Evolutionary conservation across 2,888 invertebrate genomes (phyloP).

Genomic region (Metacarcinus magister): DNA sequence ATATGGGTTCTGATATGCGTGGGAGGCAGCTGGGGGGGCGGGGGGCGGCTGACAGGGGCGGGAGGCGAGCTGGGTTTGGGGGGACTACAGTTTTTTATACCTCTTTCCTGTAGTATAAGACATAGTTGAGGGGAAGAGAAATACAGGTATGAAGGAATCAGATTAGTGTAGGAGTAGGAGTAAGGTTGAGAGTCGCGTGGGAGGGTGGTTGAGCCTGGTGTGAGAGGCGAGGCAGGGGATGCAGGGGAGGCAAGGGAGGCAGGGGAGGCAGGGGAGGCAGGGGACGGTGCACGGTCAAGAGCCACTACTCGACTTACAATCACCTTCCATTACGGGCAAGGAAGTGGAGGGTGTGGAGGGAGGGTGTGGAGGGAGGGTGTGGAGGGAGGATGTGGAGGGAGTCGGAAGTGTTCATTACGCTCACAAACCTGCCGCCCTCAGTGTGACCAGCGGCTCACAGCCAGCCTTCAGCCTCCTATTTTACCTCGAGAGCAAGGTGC

Average conservation of each 20-base stretch:
- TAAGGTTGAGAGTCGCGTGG: background rate
- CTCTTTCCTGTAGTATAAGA: background rate
- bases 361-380: too few relatives aligned
- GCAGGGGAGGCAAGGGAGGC: background rate
- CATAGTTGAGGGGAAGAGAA: background rate
- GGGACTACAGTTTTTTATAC: background rate
- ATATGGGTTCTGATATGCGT: background rate
- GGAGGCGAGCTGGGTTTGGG: too few relatives aligned
- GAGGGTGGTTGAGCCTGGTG: background rate
- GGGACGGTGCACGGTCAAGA: background rate
- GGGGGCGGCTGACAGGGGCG: too few relatives aligned
- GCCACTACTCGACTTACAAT: conserved; percentile 20
- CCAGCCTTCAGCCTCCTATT: background rate
- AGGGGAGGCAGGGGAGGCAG: background rate
- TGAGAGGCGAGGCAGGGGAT: background rate
- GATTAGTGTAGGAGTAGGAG: background rate
- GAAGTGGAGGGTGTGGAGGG: background rate
- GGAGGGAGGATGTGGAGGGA: background rate
- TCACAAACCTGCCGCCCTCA: background rate
- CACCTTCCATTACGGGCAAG: background rate
- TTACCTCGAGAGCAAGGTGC: background rate
- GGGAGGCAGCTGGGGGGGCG: too few relatives aligned
- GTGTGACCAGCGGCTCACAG: background rate
- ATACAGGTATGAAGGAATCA: background rate
- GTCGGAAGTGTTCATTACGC: conserved; percentile 16